Conservation (phyloP, 2,113 vertebrate species). For the Cheirogaleus medius region DNA sequence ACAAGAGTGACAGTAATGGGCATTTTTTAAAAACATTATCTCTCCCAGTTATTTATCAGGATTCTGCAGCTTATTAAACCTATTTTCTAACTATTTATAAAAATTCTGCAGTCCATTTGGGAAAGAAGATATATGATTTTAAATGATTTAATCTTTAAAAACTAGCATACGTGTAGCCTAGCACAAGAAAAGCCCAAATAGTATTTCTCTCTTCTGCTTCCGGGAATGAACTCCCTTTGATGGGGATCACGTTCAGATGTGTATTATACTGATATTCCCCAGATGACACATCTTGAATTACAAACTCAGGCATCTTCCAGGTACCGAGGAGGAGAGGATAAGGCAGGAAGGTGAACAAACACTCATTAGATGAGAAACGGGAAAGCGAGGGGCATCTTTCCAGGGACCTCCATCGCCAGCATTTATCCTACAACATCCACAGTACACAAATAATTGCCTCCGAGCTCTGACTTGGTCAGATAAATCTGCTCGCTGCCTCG, state of each 20-base stretch:
- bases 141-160: constrained; percentile 56
- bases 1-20: background rate
- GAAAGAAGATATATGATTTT: constrained; percentile 23
- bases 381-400: constrained; percentile 63
- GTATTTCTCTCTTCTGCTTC: constrained; percentile 46
- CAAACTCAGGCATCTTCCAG: constrained; percentile 80
- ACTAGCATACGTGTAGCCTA: background rate
- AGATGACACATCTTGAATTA: constrained; percentile 77
- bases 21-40: background rate
- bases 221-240: constrained; percentile 54
- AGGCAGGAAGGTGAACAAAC: constrained; percentile 80
- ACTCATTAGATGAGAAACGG: constrained; percentile 68
- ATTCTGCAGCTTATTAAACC: background rate
- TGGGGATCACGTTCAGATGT: constrained; percentile 62
- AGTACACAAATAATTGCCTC: constrained; percentile 63
- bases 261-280: constrained; percentile 73
- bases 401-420: background rate
- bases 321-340: constrained; percentile 62
- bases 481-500: constrained; percentile 63
- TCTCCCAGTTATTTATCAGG: constrained; percentile 39
- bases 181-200: constrained; percentile 12
- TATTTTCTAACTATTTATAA: constrained; percentile 47
- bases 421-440: constrained; percentile 38
- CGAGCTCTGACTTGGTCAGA: constrained; percentile 75
- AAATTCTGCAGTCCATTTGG: constrained; percentile 15